Base-by-base conservation (phyloP, 2,113 vertebrate genomes). In the Ramphastos sulfuratus region DNA sequence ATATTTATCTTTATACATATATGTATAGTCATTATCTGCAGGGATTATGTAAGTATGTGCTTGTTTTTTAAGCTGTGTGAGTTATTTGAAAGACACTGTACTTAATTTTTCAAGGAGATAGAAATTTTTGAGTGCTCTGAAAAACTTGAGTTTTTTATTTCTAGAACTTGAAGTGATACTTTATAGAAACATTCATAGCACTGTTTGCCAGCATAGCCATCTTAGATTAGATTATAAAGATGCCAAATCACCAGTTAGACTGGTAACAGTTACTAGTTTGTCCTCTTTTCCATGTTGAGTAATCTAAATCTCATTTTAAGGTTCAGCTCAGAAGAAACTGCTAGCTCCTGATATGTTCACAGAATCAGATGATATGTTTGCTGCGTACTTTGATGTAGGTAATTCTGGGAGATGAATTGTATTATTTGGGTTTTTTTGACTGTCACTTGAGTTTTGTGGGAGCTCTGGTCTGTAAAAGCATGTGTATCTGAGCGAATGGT, bases 281-380 rank as follows among this genome's bases (percentile, higher is more conserved):
- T n/a, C 4, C 7, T 90, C 17, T 59, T 79, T 44, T 92, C 92
- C 90, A 25, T 77, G 4, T 44, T 81, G 55, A 97, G 67, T 95
- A 93, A 95, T 79, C 33, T 69, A 59, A 20, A 87, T 95, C 92
- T 97, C 24, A n/a, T 95, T 97, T 97, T 92, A 89, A 99, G 99
- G 98, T 97, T 97, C 98, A 87, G 98, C 98, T 96, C 98, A 98
- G 90, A 99, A 99, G 97, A 99, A 99, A 95, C 97, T 99, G 14
- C 98, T 98, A 25, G 99, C 99, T 87, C 99, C 99, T 4, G 99
- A 99, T 93, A 99, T 99, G 99, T 99, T 99, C 96, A 99, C 98
- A 28, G 99, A 99, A 97, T 99, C 99, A 28, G 99, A 99, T 93
- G 99, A 99, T 95, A 99, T 99, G 99, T 99, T 99, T 79, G 98